phyloP scores from a whole-genome alignment of 2,797 vertebrate genomes.

The Tragelaphus oryx region DNA sequence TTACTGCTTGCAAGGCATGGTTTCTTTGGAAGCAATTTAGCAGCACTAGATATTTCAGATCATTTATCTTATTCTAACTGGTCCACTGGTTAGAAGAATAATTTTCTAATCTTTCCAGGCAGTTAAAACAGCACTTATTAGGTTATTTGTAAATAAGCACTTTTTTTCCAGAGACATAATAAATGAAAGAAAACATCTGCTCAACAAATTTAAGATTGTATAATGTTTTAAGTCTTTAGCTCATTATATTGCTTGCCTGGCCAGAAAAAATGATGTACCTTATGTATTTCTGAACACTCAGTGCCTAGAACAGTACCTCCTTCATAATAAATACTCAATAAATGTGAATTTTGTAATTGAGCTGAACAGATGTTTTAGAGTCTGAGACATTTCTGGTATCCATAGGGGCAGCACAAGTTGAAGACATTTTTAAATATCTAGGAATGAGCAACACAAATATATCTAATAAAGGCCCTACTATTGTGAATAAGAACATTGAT shows the following conservation, averaged over 20 bases:
- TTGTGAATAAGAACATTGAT: not conserved
- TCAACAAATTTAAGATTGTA: not conserved
- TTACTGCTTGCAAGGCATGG: slow-evolving; percentile 58
- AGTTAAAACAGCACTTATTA: not conserved
- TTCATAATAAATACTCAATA: not conserved
- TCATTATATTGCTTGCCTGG: not conserved
- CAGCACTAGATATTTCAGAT: slow-evolving; percentile 70
- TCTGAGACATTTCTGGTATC: not conserved
- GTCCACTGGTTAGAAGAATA: slow-evolving; percentile 64
- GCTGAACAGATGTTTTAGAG: not conserved
- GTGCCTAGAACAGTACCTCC: not conserved
- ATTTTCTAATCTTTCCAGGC: slow-evolving; percentile 55
- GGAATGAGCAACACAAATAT: not conserved
- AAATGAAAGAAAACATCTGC: slow-evolving; percentile 13
- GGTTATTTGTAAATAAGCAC: slow-evolving; percentile 49
- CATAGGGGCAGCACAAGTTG: not conserved
- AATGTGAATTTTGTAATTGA: not conserved
- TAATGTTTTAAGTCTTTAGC: not conserved
- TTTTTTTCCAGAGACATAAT: slow-evolving; percentile 18
- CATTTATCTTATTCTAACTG: slow-evolving; percentile 73
- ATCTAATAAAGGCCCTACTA: not conserved
- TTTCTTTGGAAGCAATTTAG: slow-evolving; percentile 74
- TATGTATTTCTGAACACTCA: not conserved
- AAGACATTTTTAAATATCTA: not conserved
- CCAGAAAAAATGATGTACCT: not conserved